Percentiles rank a stretch among this genome's conserved stretches.
phyloP scores from a whole-genome alignment of 2,797 vertebrate species.

The Tauraco hartlaubi region DNA sequence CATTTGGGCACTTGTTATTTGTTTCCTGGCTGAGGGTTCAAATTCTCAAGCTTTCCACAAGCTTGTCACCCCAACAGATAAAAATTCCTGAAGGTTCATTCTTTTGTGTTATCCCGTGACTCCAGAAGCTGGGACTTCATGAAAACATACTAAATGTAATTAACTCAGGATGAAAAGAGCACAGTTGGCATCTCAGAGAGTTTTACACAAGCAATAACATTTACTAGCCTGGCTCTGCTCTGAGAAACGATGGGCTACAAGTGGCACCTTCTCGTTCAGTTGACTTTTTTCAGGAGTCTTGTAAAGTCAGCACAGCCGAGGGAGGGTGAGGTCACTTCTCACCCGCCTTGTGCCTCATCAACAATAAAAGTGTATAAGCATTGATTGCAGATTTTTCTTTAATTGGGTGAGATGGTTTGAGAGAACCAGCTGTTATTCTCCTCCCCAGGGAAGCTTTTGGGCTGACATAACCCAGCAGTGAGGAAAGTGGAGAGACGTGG shows the following conservation, averaged over 20 bases:
- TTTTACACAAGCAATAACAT: neutral
- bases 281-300: neutral
- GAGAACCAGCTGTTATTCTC: neutral
- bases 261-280: neutral
- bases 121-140: neutral
- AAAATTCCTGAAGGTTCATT: conserved; percentile 4
- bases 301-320: neutral
- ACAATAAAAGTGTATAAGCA: neutral
- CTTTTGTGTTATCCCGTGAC: neutral
- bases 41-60: conserved; percentile 38
- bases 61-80: neutral
- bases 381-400: neutral
- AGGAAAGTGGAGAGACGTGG: neutral
- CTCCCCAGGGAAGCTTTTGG: neutral
- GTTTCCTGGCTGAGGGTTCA: neutral
- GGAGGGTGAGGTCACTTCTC: neutral
- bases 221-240: neutral
- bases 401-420: neutral
- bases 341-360: neutral
- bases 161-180: neutral
- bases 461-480: neutral
- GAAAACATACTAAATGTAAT: neutral
- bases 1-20: neutral
- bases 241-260: neutral
- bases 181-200: neutral